Conservation (phyloP, 2,888 invertebrate species). For the Napeogenes inachia region DNA sequence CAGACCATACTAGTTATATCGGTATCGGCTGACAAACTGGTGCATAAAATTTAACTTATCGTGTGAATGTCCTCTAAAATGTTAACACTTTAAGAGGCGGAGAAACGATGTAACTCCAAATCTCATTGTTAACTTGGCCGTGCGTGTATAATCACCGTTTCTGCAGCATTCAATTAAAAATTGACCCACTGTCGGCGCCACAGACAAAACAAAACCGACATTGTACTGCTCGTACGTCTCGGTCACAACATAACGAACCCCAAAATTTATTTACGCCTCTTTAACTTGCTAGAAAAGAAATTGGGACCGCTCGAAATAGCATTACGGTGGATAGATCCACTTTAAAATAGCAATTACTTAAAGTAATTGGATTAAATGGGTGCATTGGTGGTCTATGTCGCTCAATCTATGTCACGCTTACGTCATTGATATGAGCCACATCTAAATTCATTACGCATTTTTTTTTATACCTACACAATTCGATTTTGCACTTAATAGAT, state of each 20-base stretch:
- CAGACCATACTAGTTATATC: neutral
- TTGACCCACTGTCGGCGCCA: constrained; percentile 60
- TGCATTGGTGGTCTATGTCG: constrained; percentile 18
- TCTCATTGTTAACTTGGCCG: constrained; percentile 52
- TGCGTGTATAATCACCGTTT: constrained; percentile 70
- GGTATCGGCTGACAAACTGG: constrained; percentile 21
- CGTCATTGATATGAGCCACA: constrained; percentile 18
- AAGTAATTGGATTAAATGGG: constrained; percentile 38
- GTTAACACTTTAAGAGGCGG: constrained; percentile 28
- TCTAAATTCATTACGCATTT: neutral
- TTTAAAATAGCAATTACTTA: constrained; percentile 41
- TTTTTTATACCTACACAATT: constrained; percentile 11
- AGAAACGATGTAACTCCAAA: constrained; percentile 46
- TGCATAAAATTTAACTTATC: constrained; percentile 31
- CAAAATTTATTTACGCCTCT: constrained; percentile 32
- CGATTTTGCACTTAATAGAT: constrained; percentile 11
- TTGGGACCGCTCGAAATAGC: constrained; percentile 23
- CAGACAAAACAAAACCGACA: constrained; percentile 46
- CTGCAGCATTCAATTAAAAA: constrained; percentile 70
- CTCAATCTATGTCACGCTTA: constrained; percentile 14
- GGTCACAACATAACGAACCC: constrained; percentile 37
- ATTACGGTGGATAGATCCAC: constrained; percentile 35
- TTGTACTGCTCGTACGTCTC: constrained; percentile 32
- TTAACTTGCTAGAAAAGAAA: constrained; percentile 23
- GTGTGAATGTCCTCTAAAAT: constrained; percentile 30